Evolutionary conservation across 2,113 vertebrate species (phyloP).

Genomic region (Motacilla tschutschensis): DNA sequence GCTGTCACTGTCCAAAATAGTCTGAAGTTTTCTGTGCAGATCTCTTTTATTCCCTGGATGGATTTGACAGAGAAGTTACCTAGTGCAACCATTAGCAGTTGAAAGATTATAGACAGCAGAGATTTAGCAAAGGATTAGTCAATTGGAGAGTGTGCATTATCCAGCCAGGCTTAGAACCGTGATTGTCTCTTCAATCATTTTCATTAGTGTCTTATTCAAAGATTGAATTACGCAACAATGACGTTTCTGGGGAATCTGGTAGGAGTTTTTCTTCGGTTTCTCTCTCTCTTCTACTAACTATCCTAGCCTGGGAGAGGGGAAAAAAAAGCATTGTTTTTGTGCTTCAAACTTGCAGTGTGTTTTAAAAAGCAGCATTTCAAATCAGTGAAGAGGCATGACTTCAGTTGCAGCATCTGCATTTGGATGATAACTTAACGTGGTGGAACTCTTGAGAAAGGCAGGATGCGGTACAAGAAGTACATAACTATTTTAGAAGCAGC

Average conservation of each 20-base stretch:
- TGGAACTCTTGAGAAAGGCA: conserved; percentile 31
- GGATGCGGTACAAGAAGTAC: conserved; percentile 95
- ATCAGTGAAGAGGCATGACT: conserved; percentile 22
- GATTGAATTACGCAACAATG: conserved; percentile 83
- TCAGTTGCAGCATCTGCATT: background rate
- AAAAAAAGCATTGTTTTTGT: background rate
- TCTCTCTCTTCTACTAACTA: background rate
- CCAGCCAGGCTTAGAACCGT: conserved; percentile 75
- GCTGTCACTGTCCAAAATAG: background rate
- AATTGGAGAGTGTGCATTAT: conserved; percentile 70
- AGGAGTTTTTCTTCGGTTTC: conserved; percentile 44
- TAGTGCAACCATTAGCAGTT: conserved; percentile 68
- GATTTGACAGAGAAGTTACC: conserved; percentile 67
- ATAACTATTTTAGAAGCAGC: conserved; percentile 91
- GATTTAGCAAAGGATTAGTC: conserved; percentile 80
- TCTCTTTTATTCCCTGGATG: conserved; percentile 36
- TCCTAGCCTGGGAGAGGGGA: background rate
- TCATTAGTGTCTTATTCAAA: conserved; percentile 87
- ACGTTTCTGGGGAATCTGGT: conserved; percentile 68
- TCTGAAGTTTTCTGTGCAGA: conserved; percentile 37
- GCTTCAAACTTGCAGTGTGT: background rate
- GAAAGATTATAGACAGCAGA: conserved; percentile 75
- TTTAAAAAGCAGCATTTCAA: conserved; percentile 24
- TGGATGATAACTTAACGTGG: background rate
- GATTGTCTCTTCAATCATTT: conserved; percentile 82